A percentile compares a stretch with the other conserved stretches of the same genome.
Conservation (phyloP, 1,140 invertebrate species). For the Pectinophora gossypiella region DNA sequence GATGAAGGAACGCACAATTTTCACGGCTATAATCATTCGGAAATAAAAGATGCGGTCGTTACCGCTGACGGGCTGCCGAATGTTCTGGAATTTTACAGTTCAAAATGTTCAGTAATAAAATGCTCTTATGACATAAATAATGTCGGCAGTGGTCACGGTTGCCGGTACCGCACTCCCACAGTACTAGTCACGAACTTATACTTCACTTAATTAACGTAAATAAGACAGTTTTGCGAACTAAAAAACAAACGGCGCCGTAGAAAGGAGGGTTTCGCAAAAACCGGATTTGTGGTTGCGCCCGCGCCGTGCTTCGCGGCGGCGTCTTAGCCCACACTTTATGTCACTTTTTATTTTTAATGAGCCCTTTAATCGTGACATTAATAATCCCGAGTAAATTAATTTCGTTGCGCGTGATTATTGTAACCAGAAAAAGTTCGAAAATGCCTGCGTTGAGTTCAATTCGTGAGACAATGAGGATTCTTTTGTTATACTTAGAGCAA, state of each 20-base stretch:
- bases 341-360: slow-evolving; percentile 65
- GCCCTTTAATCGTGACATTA: slow-evolving; percentile 45
- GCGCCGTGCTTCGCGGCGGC: slow-evolving; percentile 16
- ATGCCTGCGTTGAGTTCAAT: too few species aligned
- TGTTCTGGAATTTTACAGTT: not conserved
- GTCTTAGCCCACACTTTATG: slow-evolving; percentile 53
- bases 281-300: slow-evolving; percentile 43
- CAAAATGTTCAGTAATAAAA: slow-evolving; percentile 9
- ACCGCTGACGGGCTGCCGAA: not conserved
- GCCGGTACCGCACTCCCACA: slow-evolving; percentile 35
- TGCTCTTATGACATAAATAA: slow-evolving; percentile 38
- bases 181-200: slow-evolving; percentile 72
- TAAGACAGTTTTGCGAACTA: slow-evolving; percentile 68
- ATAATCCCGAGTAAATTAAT: slow-evolving; percentile 32
- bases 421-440: too few species aligned
- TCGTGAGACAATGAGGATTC: too few species aligned
- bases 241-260: slow-evolving; percentile 46
- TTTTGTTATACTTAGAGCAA: too few species aligned
- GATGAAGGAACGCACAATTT: not conserved
- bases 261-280: slow-evolving; percentile 50
- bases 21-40: not conserved
- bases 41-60: not conserved
- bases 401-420: slow-evolving; percentile 5
- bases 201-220: slow-evolving; percentile 73
- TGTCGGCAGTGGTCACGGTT: slow-evolving; percentile 46